These are phyloP conservation scores for Ochotona curzoniae DNA, from an alignment of 2,113 vertebrate species.

Conservation along the genomic window DNA sequence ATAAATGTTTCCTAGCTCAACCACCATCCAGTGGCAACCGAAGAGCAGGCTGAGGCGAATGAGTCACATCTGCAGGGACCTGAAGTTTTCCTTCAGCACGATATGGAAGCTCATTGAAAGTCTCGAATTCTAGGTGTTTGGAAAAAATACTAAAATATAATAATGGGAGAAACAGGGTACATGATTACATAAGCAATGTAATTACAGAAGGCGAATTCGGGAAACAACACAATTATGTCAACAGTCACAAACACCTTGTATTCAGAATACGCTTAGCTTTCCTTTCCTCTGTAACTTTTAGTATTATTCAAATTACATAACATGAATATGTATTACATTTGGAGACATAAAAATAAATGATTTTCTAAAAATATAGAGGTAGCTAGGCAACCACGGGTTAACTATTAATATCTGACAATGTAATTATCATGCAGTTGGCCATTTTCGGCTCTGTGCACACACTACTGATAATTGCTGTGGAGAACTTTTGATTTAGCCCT, in stretches of 20 bases:
- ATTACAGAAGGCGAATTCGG: neutral
- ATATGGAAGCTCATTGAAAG: neutral
- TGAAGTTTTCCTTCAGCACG: neutral
- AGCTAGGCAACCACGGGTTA: neutral
- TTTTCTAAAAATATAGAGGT: neutral
- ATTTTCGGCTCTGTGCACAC: neutral
- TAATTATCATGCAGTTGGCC: neutral
- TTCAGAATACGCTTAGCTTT: neutral
- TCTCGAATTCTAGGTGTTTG: neutral
- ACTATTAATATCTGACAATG: neutral
- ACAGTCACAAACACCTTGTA: neutral
- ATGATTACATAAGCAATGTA: neutral
- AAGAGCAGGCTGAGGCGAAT: neutral
- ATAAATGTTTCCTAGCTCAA: neutral
- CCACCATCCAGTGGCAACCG: neutral
- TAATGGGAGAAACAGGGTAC: neutral
- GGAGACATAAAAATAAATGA: neutral
- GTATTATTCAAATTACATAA: neutral
- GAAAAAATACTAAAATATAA: neutral
- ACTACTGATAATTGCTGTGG: neutral
- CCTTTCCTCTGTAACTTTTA: neutral
- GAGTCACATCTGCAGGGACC: neutral
- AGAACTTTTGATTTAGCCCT: neutral
- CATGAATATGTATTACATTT: neutral
- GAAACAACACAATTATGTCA: neutral